phyloP scores from a whole-genome alignment of 2,888 invertebrate genomes.

The Cerceris rybyensis region DNA sequence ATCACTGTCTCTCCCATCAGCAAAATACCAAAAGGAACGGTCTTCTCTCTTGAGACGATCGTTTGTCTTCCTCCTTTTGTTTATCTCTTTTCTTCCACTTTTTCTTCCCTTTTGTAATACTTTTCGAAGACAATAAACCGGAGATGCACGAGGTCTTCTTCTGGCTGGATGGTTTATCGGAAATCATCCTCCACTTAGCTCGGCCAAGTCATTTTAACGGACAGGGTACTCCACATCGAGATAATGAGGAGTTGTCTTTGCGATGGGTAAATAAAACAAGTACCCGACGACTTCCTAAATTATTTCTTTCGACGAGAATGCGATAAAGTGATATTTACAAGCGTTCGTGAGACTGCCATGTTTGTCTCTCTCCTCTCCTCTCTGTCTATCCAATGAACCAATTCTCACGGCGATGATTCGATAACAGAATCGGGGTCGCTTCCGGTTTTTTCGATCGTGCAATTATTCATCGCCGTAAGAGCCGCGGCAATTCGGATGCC shows the following conservation, averaged over 20 bases:
- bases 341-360: not conserved
- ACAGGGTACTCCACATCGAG: not conserved
- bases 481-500: not conserved
- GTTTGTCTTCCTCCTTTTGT: not conserved
- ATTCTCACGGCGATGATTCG: slow-evolving; percentile 48
- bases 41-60: not conserved
- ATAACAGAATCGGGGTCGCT: slow-evolving; percentile 50
- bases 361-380: not conserved
- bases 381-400: not conserved
- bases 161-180: no score
- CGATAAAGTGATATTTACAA: not conserved
- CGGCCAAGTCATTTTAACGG: not conserved
- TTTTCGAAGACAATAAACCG: no score
- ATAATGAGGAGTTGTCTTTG: not conserved
- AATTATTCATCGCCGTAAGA: not conserved
- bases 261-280: not conserved
- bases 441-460: slow-evolving; percentile 42
- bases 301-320: not conserved
- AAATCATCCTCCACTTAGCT: no score
- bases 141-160: no score
- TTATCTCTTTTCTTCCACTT: not conserved
- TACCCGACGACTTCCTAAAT: not conserved
- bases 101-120: no score
- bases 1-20: slow-evolving; percentile 47
- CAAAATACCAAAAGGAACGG: slow-evolving; percentile 17